phyloP scores from a whole-genome alignment of 1,140 invertebrate species.

The Anoplophora glabripennis region DNA sequence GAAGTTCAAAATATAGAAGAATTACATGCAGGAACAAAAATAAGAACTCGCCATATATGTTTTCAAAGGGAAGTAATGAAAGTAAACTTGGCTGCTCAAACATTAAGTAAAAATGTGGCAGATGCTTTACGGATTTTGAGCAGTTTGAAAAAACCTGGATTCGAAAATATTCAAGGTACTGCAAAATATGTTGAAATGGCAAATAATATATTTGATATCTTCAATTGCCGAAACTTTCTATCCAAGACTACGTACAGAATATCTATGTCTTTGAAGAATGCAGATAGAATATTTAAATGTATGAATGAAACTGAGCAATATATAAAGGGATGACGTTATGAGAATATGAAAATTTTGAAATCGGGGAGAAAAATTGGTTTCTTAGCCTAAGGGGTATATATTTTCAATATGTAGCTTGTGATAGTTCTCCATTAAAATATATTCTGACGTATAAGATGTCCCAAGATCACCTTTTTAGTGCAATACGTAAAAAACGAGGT shows the following conservation, averaged over 20 bases:
- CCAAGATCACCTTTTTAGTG: conserved; percentile 48
- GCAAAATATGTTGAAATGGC: neutral
- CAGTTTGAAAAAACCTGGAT: neutral
- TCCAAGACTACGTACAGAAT: too few relatives aligned
- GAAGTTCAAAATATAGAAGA: conserved; percentile 36
- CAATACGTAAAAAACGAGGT: too few relatives aligned
- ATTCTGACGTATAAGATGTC: conserved; percentile 41
- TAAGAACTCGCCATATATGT: conserved; percentile 37
- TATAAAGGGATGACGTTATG: conserved; percentile 9
- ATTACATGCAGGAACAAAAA: conserved; percentile 39
- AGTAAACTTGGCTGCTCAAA: neutral
- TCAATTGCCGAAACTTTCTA: too few relatives aligned
- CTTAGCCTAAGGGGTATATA: conserved; percentile 19
- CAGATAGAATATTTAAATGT: too few relatives aligned
- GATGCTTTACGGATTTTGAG: neutral
- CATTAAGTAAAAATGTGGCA: neutral
- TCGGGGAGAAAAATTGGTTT: conserved; percentile 8
- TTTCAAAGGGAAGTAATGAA: conserved; percentile 43
- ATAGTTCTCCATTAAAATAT: conserved; percentile 11
- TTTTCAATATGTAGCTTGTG: conserved; percentile 13
- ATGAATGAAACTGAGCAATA: conserved; percentile 20
- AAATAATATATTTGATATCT: conserved; percentile 17
- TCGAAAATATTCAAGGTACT: neutral
- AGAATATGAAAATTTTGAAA: conserved; percentile 20
- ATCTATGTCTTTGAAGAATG: too few relatives aligned